Evolutionary conservation across 2,113 vertebrate genomes (phyloP).

Genomic region (Toxotes chatareus): DNA sequence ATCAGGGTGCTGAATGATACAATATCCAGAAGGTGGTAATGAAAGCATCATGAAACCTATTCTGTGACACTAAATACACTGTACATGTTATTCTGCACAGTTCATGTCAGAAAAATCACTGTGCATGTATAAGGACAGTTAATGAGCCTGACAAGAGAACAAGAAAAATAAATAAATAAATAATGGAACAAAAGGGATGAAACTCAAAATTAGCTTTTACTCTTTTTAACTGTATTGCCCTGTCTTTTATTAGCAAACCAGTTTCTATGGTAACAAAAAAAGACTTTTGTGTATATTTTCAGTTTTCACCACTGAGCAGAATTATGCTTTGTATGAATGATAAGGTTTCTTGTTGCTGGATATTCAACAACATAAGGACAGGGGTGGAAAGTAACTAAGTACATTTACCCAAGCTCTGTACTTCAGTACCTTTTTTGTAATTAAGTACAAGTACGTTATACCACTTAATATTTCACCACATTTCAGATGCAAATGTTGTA

Average conservation of each 20-base stretch:
- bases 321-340: not conserved
- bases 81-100: not conserved
- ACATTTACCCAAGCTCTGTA: too few relatives aligned
- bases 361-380: not conserved
- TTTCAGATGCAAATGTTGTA: too few relatives aligned
- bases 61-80: not conserved
- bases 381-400: too few relatives aligned
- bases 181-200: not conserved
- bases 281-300: not conserved
- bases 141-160: not conserved
- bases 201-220: not conserved
- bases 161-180: too few relatives aligned
- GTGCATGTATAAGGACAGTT: not conserved
- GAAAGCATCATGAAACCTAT: slow-evolving; percentile 4
- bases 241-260: not conserved
- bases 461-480: not conserved
- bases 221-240: not conserved
- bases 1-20: not conserved
- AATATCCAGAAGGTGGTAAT: slow-evolving; percentile 5
- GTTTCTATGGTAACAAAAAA: slow-evolving; percentile 43
- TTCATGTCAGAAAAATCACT: not conserved
- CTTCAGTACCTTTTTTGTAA: too few relatives aligned
- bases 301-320: not conserved
- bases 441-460: too few relatives aligned
- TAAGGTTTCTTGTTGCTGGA: not conserved